Evolutionary conservation across 2,797 vertebrate species (phyloP), one percentile per base, ranked within the genome.

Genomic region (Mionectes olivaceus): DNA sequence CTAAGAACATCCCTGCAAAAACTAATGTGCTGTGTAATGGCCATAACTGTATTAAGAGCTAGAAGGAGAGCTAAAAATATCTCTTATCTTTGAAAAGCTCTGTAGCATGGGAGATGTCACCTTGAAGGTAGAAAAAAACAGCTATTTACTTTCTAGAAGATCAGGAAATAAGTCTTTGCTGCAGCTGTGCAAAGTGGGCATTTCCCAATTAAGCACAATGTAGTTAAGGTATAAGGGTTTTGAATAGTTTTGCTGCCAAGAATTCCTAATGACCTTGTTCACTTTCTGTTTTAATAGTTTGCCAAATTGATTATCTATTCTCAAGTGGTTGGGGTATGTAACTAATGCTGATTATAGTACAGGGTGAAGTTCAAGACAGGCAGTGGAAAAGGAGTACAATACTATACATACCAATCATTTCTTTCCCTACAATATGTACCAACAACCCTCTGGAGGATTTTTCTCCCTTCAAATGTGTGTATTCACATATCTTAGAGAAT

Each of bases 1-100:
- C 73, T 91, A 81, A 94, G 91, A 97, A 70, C 55, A 61, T 77
- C 69, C 87, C 55, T 91, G 74, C 7, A 47, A 93, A 95, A 97
- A 88, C 77, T 96, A 97, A 97, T 96, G 87, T 96, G 78, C 95
- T 97, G 95, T 96, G 89, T 95, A 96, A 96, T 89, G 82, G 83
- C 86, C 78, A 65, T 82, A 93, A 68, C 37, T 71, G 30, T 73
- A 91, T 85, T 93, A 87, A 96, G 59, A 93, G 43, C 73, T 87
- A 90, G 56, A 94, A 92, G 86, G 83, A 95, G 85, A 95, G 65
- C 74, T 95, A 96, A 95, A 97, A 96, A 95, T 95, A 92, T 37
- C n/a, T 41, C 46, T 85, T 93, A 52, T 68, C 46, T 95, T 87
- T 94, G 89, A 92, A 87, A 47, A 93, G 59, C 53, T 94, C 64